Conservation (phyloP, 2,113 vertebrate species). For the Dolichallabes microphthalmus region DNA sequence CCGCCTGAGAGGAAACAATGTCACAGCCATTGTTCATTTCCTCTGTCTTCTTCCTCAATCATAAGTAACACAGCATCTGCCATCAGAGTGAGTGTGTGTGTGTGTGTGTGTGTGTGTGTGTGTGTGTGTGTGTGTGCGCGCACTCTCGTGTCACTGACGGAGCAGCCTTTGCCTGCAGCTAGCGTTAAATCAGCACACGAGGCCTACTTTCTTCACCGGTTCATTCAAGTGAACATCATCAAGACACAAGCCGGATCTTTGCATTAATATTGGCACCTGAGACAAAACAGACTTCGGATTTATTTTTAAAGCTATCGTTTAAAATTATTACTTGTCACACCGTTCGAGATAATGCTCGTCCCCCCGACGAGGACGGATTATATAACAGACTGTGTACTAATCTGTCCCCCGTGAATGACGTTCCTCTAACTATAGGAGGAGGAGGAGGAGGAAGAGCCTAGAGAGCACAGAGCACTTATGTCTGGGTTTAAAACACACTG, state of each 20-base stretch:
- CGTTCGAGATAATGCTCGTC: not conserved
- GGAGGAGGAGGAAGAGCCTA: not conserved
- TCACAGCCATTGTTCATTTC: conserved; percentile 55
- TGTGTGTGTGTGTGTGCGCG: conserved; percentile 18
- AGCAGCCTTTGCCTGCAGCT: conserved; percentile 35
- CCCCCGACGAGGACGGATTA: not conserved
- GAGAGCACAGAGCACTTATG: not conserved
- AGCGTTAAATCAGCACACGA: conserved; percentile 43
- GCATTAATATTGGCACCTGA: not conserved
- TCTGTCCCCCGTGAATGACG: not conserved
- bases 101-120: conserved; percentile 14
- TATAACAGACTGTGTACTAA: not conserved
- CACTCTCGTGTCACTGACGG: conserved; percentile 18
- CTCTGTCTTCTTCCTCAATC: conserved; percentile 57
- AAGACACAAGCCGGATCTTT: not conserved
- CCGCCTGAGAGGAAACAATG: conserved; percentile 54
- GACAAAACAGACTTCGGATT: no score
- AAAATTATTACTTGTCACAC: not conserved
- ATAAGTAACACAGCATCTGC: conserved; percentile 61
- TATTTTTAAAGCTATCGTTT: no score
- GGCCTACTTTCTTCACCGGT: conserved; percentile 41
- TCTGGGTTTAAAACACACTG: not conserved
- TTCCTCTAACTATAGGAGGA: not conserved
- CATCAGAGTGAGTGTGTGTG: conserved; percentile 43
- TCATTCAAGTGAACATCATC: not conserved